These are phyloP conservation scores for Drosophila sturtevanti DNA, from an alignment of 1,140 invertebrate genomes.

Conservation along the genomic window DNA sequence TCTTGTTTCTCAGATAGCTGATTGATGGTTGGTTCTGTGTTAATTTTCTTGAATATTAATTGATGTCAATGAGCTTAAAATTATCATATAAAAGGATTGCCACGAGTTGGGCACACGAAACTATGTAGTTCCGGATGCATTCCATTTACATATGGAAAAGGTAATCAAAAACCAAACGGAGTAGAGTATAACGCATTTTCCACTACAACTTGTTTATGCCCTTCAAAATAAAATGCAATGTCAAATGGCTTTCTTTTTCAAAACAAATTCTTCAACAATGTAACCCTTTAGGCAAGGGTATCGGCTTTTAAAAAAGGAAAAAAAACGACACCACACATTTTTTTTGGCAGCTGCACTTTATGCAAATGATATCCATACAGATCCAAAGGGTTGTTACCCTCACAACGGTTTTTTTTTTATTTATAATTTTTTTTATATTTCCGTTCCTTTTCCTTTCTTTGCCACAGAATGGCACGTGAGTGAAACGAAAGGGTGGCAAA, in stretches of 20 bases:
- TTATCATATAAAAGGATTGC: slow-evolving; percentile 53
- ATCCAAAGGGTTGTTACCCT: slow-evolving; percentile 7
- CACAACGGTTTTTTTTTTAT: neutral
- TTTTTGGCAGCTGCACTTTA: slow-evolving; percentile 63
- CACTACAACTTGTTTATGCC: neutral
- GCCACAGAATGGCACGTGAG: too few relatives aligned
- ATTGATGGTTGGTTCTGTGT: neutral
- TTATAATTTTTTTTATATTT: too few relatives aligned
- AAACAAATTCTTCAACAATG: neutral
- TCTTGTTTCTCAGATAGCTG: neutral
- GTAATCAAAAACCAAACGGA: slow-evolving; percentile 7
- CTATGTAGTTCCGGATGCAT: slow-evolving; percentile 9
- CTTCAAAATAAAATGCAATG: neutral
- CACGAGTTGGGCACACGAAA: slow-evolving; percentile 29
- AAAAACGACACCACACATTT: slow-evolving; percentile 44
- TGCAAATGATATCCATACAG: slow-evolving; percentile 46
- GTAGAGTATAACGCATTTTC: neutral
- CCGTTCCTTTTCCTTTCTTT: neutral
- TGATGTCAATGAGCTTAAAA: slow-evolving; percentile 25
- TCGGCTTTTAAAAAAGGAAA: slow-evolving; percentile 5
- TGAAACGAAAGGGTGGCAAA: neutral
- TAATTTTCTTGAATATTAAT: slow-evolving; percentile 27
- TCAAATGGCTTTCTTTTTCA: too few relatives aligned
- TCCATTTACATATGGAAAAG: slow-evolving; percentile 39
- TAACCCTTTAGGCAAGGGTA: slow-evolving; percentile 14